Evolutionary conservation across 1,140 invertebrate species (phyloP).

Genomic region (Formica exsecta): DNA sequence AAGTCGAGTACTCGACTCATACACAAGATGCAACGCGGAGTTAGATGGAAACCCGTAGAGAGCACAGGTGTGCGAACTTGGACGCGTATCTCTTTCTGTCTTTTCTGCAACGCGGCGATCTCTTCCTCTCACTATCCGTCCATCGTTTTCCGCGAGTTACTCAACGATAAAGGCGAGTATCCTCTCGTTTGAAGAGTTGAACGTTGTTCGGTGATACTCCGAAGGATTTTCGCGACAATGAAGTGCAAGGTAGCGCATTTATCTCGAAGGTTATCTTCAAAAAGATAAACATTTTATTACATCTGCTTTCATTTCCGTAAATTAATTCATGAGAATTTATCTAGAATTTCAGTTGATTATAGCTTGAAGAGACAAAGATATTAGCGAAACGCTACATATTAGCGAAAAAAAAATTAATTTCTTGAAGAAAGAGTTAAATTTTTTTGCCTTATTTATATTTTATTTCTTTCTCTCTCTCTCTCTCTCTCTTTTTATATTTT

Average conservation of each 20-base stretch:
- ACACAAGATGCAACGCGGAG: constrained; percentile 38
- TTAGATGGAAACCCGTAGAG: constrained; percentile 43
- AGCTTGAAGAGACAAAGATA: not conserved
- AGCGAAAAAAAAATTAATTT: not conserved
- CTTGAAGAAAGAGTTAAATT: not conserved
- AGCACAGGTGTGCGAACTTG: constrained; percentile 47
- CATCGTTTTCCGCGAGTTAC: constrained; percentile 28
- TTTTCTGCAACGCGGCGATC: constrained; percentile 8
- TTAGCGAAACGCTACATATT: not conserved
- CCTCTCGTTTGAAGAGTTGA: constrained; percentile 20
- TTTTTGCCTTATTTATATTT: no score
- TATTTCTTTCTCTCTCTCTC: no score
- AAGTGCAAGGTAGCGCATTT: not conserved
- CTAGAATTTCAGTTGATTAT: not conserved
- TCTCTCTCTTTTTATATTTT: not conserved
- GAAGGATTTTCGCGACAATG: not conserved
- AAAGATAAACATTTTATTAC: not conserved
- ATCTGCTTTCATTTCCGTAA: not conserved
- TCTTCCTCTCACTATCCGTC: not conserved
- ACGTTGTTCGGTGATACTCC: not conserved
- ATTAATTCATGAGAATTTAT: constrained; percentile 7
- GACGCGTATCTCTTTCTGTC: constrained; percentile 39
- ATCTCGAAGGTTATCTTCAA: not conserved
- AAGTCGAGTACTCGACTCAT: constrained; percentile 33
- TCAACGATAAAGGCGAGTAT: constrained; percentile 3